Evolutionary conservation across 2,797 vertebrate genomes (phyloP), one percentile per base, ranked within the genome.

Genomic region (Crocodylus rhombifer): DNA sequence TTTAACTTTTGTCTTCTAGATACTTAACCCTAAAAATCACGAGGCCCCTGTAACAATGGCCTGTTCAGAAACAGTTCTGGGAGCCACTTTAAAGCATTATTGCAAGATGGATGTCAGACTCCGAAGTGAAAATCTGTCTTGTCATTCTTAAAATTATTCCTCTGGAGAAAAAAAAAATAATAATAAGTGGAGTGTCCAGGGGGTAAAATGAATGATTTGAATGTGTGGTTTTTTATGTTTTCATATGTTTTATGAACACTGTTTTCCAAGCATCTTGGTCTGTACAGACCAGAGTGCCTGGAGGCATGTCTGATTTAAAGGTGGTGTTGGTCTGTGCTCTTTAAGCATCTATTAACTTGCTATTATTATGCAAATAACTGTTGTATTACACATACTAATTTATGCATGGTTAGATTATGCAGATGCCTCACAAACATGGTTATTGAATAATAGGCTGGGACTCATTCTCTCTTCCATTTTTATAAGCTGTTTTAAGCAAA

Each of bases 321-420:
- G 98, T 98, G 98, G 98, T 99, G 98, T 99, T 99, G 98, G 99
- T 99, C 98, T 98, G 98, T 98, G 98, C 98, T 99, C 99, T 99
- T 99, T 98, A 99, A 99, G 99, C 99, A 99, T 99, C 99, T 99
- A 99, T 99, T 99, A 99, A 99, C 99, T 98, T 98, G 98, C 99
- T 98, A 99, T 99, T 99, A 99, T 99, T 99, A 99, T 99, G 99
- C 99, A 99, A 99, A 99, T 99, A 99, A 99, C 98, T 98, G 98
- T 99, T 99, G 99, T 99, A 99, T 99, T 99, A 99, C 99, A 99
- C 98, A 98, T 98, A 98, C 99, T 99, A 99, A 99, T 99, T 99
- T 99, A 99, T 99, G 98, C 99, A 98, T 98, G 98, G 97, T 98
- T 98, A 98, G 98, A 98, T 98, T 98, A 98, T 98, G 97, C 98